Evolutionary conservation across 2,888 invertebrate genomes (phyloP), one percentile per base, ranked within the genome.

Genomic region (Parnassius orleans): DNA sequence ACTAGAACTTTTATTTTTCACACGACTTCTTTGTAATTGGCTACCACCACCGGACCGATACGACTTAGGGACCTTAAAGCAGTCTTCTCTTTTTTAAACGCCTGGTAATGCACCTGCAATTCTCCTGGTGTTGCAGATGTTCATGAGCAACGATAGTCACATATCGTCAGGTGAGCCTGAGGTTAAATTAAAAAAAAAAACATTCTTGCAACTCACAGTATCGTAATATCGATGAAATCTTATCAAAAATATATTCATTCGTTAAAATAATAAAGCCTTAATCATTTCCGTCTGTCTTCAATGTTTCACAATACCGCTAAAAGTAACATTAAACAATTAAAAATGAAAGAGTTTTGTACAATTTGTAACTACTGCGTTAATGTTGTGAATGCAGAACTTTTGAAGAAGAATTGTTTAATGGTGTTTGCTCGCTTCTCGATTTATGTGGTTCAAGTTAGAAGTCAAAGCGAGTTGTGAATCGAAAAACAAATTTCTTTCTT

Each of bases 291-390:
- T 33, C 33, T 5, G 33, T 33, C 3, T 5, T 33, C 7, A 47
- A 47, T 47, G 14, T n/a, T n/a, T n/a, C 9, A n/a, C 47, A 47
- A n/a, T 47, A n/a, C 47, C 47, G 7, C n/a, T 33, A 47, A 50
- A 50, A 50, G 19, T 15, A 15, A 10, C 50, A 19, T 50, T 15
- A 15, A 19, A 46, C 19, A 14, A n/a, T 14, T 47, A 10, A 47
- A 47, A 33, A 54, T 2, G 1, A 47, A 43, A 43, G 19, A 48
- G 42, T 42, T 41, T 14, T 24, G 52, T 15, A 47, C 33, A 52
- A 14, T 56, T 56, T 15, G 51, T 52, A 10, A 14, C 48, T 56
- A 56, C 56, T 61, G 52, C 56, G 56, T 56, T 56, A 56, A 46
- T 42, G 15, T 24, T 46, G 24, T 15, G 12, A 43, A 53, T 9